phyloP scores from a whole-genome alignment of 2,797 vertebrate genomes.

The Sebastes variabilis region DNA sequence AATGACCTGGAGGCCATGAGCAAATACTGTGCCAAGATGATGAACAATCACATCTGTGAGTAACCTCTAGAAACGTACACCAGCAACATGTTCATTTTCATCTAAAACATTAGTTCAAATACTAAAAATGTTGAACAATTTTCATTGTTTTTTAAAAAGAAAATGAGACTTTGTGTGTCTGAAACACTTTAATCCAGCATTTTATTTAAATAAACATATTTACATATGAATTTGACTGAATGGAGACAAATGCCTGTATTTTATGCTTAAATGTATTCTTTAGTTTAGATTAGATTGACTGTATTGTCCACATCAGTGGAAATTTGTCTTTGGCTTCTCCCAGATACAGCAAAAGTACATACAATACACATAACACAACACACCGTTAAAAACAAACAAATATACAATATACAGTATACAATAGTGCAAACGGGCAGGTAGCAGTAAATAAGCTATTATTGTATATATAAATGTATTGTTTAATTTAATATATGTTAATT shows the following conservation, averaged over 20 bases:
- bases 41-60: constrained; percentile 97
- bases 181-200: not conserved
- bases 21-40: constrained; percentile 97
- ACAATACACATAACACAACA: not conserved
- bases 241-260: not conserved
- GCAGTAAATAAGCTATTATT: not conserved
- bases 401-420: not conserved
- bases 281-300: not conserved
- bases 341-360: not conserved
- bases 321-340: not conserved
- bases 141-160: not conserved
- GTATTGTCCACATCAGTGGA: not conserved
- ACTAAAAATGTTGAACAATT: too few species aligned
- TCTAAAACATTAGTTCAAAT: not conserved
- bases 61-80: constrained; percentile 10
- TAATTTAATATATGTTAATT: not conserved
- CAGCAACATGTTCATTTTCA: not conserved
- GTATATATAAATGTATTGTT: not conserved
- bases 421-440: not conserved
- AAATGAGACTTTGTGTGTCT: too few species aligned
- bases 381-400: not conserved
- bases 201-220: not conserved
- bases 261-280: not conserved
- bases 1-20: constrained; percentile 99
- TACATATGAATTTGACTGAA: not conserved